Percentiles rank a stretch among this genome's conserved stretches.
phyloP scores from a whole-genome alignment of 37 sponge, comb jelly and placozoan species.

The Corticium candelabrum region DNA sequence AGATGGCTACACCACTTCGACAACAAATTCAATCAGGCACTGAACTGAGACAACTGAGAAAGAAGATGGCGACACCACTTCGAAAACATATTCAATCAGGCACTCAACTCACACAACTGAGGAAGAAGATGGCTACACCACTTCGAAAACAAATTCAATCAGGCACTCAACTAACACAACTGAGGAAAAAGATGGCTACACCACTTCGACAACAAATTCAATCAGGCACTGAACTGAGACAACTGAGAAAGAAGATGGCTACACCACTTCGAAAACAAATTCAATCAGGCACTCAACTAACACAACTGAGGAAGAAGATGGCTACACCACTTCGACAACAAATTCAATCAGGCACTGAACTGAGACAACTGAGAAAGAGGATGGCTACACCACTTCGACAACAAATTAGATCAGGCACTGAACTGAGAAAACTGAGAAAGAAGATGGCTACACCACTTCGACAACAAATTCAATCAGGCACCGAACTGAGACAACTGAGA shows the following conservation, averaged over 20 bases:
- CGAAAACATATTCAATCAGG: constrained; percentile 32
- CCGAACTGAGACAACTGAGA: constrained; percentile 25
- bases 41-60: constrained; percentile 20
- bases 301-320: constrained; percentile 25
- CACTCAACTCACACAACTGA: constrained; percentile 24
- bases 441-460: constrained; percentile 50
- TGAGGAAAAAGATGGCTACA: constrained; percentile 44
- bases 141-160: constrained; percentile 36
- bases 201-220: constrained; percentile 40
- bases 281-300: constrained; percentile 19
- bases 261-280: constrained; percentile 54
- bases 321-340: constrained; percentile 44
- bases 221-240: constrained; percentile 6
- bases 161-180: constrained; percentile 21
- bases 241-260: constrained; percentile 28
- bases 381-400: constrained; percentile 53
- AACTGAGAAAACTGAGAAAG: constrained; percentile 36
- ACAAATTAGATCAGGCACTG: constrained; percentile 23
- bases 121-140: constrained; percentile 47
- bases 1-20: constrained; percentile 5
- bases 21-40: background rate
- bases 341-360: constrained; percentile 26
- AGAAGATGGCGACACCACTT: constrained; percentile 18
- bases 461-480: constrained; percentile 15
- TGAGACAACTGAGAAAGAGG: constrained; percentile 35